A percentile compares a stretch with the other conserved stretches of the same genome.
phyloP scores from a whole-genome alignment of 2,888 invertebrate species.

The Tachystola acroxantha region DNA sequence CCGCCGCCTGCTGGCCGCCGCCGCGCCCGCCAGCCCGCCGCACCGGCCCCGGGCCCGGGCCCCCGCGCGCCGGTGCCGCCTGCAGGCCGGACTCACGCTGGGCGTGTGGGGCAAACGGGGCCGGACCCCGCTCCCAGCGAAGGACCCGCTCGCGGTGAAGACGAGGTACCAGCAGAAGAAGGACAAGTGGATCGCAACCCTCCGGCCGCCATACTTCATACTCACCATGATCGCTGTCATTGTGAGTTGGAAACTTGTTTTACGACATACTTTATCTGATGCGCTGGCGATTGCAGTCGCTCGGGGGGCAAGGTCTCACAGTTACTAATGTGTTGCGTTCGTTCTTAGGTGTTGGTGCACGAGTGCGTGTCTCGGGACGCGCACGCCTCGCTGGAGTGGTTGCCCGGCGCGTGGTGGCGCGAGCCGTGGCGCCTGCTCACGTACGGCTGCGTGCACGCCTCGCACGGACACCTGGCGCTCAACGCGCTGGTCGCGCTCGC shows the following conservation, averaged over 20 bases:
- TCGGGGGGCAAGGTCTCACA: too few relatives aligned
- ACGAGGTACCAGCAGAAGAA: slow-evolving; percentile 51
- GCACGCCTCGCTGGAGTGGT: slow-evolving; percentile 48
- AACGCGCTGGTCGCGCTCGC: slow-evolving; percentile 77
- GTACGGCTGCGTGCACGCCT: slow-evolving; percentile 89
- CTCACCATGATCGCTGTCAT: slow-evolving; percentile 55
- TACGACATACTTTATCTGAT: too few relatives aligned
- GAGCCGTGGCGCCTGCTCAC: slow-evolving; percentile 89
- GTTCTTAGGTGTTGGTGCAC: background rate
- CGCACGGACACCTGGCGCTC: slow-evolving; percentile 84
- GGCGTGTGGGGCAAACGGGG: slow-evolving; percentile 31
- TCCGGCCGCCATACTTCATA: slow-evolving; percentile 62
- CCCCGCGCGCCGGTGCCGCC: slow-evolving; percentile 17
- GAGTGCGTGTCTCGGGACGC: slow-evolving; percentile 19
- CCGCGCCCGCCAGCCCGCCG: slow-evolving; percentile 17
- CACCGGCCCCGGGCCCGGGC: background rate
- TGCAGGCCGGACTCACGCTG: slow-evolving; percentile 52
- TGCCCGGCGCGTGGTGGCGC: slow-evolving; percentile 67
- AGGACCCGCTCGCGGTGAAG: slow-evolving; percentile 27
- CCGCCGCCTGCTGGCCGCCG: slow-evolving; percentile 36
- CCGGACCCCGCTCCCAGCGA: slow-evolving; percentile 19
- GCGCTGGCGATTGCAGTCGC: too few relatives aligned
- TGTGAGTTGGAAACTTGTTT: slow-evolving; percentile 39
- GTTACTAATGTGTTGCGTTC: too few relatives aligned
- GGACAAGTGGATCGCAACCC: slow-evolving; percentile 45